These are phyloP conservation scores for Zaprionus capensis DNA, from an alignment of 1,140 invertebrate species.

Conservation along the genomic window DNA sequence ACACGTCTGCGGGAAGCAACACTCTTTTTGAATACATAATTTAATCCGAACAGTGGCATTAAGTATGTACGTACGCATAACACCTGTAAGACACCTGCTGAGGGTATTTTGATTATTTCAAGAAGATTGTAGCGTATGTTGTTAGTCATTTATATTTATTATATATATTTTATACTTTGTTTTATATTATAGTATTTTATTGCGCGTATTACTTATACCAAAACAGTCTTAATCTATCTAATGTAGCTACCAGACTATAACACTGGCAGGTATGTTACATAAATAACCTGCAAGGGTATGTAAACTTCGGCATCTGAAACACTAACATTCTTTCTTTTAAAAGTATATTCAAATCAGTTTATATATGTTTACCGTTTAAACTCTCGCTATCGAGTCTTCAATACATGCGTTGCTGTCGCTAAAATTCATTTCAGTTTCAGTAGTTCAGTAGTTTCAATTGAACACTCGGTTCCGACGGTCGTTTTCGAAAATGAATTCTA, in stretches of 20 bases:
- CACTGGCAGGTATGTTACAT: neutral
- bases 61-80: conserved; percentile 23
- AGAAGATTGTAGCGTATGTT: neutral
- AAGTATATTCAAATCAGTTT: neutral
- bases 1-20: conserved; percentile 45
- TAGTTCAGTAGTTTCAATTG: conserved; percentile 36
- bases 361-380: conserved; percentile 17
- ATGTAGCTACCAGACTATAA: neutral
- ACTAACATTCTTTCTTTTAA: neutral
- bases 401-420: conserved; percentile 32
- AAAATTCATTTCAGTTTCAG: conserved; percentile 65
- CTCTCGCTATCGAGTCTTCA: conserved; percentile 49
- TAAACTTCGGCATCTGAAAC: neutral
- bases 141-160: neutral
- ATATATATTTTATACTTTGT: neutral
- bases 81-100: conserved; percentile 11
- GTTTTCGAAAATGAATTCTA: conserved; percentile 44
- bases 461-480: conserved; percentile 11
- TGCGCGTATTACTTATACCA: neutral
- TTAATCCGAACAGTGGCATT: conserved; percentile 20
- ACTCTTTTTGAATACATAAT: conserved; percentile 62
- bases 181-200: neutral
- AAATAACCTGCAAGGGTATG: neutral
- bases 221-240: neutral
- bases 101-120: conserved; percentile 34